Conservation (phyloP, 2,888 invertebrate genomes). For the Eilema caniola region DNA sequence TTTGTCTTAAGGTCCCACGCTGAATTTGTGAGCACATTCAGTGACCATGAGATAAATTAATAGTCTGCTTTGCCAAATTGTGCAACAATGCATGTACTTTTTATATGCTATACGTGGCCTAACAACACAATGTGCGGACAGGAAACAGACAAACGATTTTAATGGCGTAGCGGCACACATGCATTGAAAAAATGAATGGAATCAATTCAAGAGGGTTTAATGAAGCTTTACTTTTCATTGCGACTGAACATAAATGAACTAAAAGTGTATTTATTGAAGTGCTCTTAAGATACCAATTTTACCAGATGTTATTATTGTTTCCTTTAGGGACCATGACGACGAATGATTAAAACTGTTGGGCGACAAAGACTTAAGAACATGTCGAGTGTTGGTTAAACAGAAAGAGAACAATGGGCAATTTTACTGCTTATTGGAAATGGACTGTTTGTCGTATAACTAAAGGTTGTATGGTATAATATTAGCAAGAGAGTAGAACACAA, state of each 20-base stretch:
- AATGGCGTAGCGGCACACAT: conserved; percentile 36
- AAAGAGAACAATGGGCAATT: conserved; percentile 44
- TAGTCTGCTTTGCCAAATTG: conserved; percentile 20
- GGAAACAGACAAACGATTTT: conserved; percentile 49
- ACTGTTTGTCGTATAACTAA: conserved; percentile 28
- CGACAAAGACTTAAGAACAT: conserved; percentile 35
- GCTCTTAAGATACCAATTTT: conserved; percentile 21
- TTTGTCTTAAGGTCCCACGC: not conserved
- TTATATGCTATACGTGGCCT: conserved; percentile 20
- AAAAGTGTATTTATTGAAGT: conserved; percentile 36
- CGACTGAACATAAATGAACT: conserved; percentile 17
- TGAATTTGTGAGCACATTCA: not conserved
- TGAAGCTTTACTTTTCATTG: conserved; percentile 35
- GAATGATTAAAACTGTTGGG: conserved; percentile 27
- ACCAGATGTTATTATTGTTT: conserved; percentile 18
- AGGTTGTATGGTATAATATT: not conserved
- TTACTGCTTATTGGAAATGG: conserved; percentile 49
- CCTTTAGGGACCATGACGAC: conserved; percentile 7
- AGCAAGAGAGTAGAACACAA: not conserved
- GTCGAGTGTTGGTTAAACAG: conserved; percentile 35
- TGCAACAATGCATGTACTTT: conserved; percentile 13
- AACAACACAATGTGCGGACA: conserved; percentile 39
- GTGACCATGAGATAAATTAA: conserved; percentile 10
- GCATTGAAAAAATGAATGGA: conserved; percentile 41
- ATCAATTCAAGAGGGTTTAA: conserved; percentile 45